Evolutionary conservation across 2,113 vertebrate genomes (phyloP).

Genomic region (Picathartes gymnocephalus): DNA sequence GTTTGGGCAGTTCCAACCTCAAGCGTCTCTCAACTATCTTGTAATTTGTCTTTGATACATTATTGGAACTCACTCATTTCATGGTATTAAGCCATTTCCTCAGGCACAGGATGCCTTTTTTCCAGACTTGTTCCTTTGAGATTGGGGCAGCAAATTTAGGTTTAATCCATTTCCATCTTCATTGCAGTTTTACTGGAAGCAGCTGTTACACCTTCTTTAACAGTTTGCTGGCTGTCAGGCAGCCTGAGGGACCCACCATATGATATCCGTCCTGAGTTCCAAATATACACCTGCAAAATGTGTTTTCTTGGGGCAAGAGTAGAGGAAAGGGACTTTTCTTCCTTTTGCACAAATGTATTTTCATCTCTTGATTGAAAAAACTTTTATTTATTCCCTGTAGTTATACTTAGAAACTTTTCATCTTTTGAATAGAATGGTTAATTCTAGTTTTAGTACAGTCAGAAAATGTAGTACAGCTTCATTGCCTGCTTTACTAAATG

Average conservation of each 20-base stretch:
- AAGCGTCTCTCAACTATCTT: neutral
- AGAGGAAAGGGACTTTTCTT: slow-evolving; percentile 4
- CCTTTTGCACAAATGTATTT: slow-evolving; percentile 1
- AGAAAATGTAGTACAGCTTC: neutral
- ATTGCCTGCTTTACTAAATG: neutral
- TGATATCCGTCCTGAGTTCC: slow-evolving; percentile 33
- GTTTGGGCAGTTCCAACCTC: neutral
- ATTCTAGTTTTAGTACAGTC: neutral
- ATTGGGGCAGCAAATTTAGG: slow-evolving; percentile 1
- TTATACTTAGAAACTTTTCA: neutral
- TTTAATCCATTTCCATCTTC: slow-evolving; percentile 34
- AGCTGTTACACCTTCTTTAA: slow-evolving; percentile 28
- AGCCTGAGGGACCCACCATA: slow-evolving; percentile 4
- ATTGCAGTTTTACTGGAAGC: slow-evolving; percentile 25
- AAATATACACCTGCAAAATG: neutral
- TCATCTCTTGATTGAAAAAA: neutral
- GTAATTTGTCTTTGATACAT: slow-evolving; percentile 9
- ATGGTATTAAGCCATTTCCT: slow-evolving; percentile 31
- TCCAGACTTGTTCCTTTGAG: slow-evolving; percentile 17
- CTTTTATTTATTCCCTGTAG: neutral
- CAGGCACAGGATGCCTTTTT: slow-evolving; percentile 29
- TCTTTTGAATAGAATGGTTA: neutral
- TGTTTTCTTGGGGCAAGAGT: slow-evolving; percentile 36
- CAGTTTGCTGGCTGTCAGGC: neutral
- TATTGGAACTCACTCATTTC: neutral